Conservation (phyloP, 1,140 invertebrate species). For the Andricus grossulariae region DNA sequence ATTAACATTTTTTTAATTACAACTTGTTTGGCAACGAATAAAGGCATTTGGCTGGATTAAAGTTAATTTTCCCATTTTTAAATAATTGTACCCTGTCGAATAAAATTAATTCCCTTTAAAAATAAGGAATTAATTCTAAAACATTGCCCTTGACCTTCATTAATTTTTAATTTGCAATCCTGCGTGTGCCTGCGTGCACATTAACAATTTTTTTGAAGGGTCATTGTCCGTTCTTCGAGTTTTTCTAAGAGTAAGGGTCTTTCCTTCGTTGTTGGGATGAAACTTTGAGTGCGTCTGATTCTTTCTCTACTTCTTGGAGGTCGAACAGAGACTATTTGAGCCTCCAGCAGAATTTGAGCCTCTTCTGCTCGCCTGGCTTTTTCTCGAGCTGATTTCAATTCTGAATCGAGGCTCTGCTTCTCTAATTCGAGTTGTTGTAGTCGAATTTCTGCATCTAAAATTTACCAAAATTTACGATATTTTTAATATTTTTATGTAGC, state of each 20-base stretch:
- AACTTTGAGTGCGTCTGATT: slow-evolving; percentile 78
- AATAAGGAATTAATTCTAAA: too few species aligned
- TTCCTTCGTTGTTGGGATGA: slow-evolving; percentile 78
- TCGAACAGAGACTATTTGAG: slow-evolving; percentile 77
- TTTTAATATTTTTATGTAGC: too few species aligned
- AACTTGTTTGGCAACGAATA: slow-evolving; percentile 29
- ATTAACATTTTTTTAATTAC: neutral
- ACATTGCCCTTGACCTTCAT: too few species aligned
- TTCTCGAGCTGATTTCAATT: slow-evolving; percentile 80
- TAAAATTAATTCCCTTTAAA: neutral
- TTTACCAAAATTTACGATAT: too few species aligned
- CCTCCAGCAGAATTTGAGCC: slow-evolving; percentile 80
- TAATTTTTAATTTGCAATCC: neutral
- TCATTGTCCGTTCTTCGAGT: slow-evolving; percentile 46
- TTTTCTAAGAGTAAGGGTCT: slow-evolving; percentile 61
- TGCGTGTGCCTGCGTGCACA: neutral
- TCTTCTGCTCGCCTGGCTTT: slow-evolving; percentile 82
- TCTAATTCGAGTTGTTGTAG: slow-evolving; percentile 83
- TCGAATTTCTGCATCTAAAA: slow-evolving; percentile 80
- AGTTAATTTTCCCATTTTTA: neutral
- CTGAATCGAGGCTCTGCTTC: slow-evolving; percentile 80
- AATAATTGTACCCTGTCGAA: neutral
- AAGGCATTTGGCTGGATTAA: neutral
- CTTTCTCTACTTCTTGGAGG: slow-evolving; percentile 64
- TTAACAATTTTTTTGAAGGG: slow-evolving; percentile 55